Evolutionary conservation across 2,888 invertebrate genomes (phyloP), one percentile per base, ranked within the genome.

Genomic region (Macrophya annulata): DNA sequence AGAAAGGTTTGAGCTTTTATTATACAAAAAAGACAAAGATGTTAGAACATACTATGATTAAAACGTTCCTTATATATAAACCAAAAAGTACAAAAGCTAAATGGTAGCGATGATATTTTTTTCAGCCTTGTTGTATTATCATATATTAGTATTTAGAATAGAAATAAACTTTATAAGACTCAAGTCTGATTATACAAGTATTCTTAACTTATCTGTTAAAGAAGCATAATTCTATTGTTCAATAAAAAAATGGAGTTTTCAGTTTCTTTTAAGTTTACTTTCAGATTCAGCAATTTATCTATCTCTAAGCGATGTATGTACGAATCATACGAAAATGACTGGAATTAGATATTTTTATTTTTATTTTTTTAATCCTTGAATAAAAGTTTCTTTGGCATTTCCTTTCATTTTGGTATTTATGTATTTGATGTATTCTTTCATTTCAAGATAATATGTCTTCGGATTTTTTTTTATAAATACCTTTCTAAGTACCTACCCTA

Each of bases 81-180:
- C 21, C 62, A 25, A 62, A 62, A 62, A 62, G 62, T 62, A 62
- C 62, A 62, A 62, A 62, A 62, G 62, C 21, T 62, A 62, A 62
- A 25, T 62, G 62, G 8, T 62, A 62, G 25, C 51, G 51, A 55
- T 55, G 55, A n/a, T 55, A n/a, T 55, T 55, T 8, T 17, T 55
- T n/a, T 55, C n/a, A 55, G 55, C n/a, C 55, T 55, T n/a, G 51
- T 51, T 51, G 55, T 55, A 55, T n/a, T 62, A 25, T 62, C 8
- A 25, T 62, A 25, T 21, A 62, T 25, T 62, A 25, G 25, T 62
- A 25, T 62, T 25, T 62, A 62, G 62, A 8, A 25, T 21, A 62
- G 12, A 25, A 25, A 12, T 55, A 8, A 62, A 25, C 62, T 62
- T 25, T 62, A 9, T 25, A 8, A 62, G 62, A 62, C 10, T 62